phyloP scores from a whole-genome alignment of 2,113 vertebrate genomes.

The Sinocyclocheilus anophthalmus region DNA sequence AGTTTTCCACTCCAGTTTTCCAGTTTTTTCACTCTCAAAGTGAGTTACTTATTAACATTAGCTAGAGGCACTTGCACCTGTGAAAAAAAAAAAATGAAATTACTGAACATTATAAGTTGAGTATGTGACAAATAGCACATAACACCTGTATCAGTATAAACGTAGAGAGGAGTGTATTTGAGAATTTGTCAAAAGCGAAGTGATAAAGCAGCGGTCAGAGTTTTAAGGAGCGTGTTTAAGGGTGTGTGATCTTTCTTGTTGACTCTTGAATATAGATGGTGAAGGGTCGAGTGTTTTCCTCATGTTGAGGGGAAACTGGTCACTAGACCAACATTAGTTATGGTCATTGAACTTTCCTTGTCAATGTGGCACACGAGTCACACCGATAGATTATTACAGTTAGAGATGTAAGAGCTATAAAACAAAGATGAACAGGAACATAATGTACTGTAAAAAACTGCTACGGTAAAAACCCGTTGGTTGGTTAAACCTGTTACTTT shows the following conservation, averaged over 20 bases:
- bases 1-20: neutral
- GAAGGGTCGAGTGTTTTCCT: constrained; percentile 32
- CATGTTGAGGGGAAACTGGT: neutral
- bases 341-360: constrained; percentile 39
- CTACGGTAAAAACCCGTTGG: neutral
- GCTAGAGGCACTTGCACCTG: neutral
- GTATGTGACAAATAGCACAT: neutral
- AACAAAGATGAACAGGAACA: too few species aligned
- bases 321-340: constrained; percentile 15
- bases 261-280: constrained; percentile 19
- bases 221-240: constrained; percentile 1
- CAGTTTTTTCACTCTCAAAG: neutral
- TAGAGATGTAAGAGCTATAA: neutral
- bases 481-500: neutral
- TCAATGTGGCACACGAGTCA: neutral
- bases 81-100: neutral
- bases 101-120: neutral
- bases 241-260: constrained; percentile 24
- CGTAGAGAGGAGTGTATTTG: neutral
- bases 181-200: neutral
- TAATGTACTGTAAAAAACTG: neutral
- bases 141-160: neutral
- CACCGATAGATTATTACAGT: neutral
- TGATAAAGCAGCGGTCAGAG: neutral
- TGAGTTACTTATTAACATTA: constrained; percentile 26